Conservation (phyloP, 2,113 vertebrate genomes). For the Nesoenas mayeri region DNA sequence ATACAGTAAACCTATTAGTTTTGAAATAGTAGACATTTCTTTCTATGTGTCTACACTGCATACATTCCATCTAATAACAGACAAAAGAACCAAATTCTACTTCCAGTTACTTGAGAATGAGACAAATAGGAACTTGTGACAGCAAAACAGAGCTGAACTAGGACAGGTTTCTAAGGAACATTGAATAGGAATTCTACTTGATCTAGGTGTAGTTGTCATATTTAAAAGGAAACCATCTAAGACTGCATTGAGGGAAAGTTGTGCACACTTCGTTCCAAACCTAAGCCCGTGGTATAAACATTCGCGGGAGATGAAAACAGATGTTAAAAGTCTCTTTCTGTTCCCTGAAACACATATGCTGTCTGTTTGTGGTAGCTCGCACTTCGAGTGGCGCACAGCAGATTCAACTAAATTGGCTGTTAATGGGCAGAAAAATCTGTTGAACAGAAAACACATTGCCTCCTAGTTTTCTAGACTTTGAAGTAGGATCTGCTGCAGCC, state of each 20-base stretch:
- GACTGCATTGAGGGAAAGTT: neutral
- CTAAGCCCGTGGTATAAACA: neutral
- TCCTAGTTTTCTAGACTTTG: neutral
- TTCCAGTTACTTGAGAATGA: neutral
- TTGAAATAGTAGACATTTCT: neutral
- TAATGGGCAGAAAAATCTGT: neutral
- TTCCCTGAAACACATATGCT: neutral
- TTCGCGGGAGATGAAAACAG: neutral
- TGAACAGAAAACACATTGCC: neutral
- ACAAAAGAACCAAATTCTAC: neutral
- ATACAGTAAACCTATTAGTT: neutral
- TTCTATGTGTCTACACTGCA: neutral
- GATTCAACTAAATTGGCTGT: neutral
- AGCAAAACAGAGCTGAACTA: neutral
- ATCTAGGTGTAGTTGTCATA: neutral
- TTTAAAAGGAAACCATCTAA: neutral
- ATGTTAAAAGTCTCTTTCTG: neutral
- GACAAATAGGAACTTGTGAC: neutral
- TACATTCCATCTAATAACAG: neutral
- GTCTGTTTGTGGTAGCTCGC: neutral
- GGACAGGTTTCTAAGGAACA: neutral
- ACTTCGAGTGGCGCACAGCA: neutral
- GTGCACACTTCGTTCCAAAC: neutral
- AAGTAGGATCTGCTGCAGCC: neutral
- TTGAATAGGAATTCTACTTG: neutral